Evolutionary conservation across 92 coral and sea anemone species (phyloP), one percentile per base, ranked within the genome.

Genomic region (Nematostella vectensis): DNA sequence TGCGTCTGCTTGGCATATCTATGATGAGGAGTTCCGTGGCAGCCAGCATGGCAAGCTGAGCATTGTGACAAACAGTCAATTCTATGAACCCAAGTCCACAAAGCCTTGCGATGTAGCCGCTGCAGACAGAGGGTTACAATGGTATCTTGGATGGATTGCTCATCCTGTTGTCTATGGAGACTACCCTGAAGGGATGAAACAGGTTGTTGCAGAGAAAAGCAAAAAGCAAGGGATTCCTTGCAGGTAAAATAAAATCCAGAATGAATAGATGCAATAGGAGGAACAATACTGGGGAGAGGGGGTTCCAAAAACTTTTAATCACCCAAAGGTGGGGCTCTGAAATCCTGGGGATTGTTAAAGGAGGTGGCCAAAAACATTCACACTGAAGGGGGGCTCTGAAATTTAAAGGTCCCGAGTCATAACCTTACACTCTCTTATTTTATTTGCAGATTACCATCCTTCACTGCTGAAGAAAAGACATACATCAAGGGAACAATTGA

Each of bases 1-100:
- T 63, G 89, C 89, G 9, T 72, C 59, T 31, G 97, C 89, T 11
- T 89, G 97, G 97, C 97, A 74, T 57, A 71, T 69, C 31, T 89
- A 89, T 27, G 79, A 89, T 55, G 63, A 80, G 47, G 88, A 71
- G 42, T 89, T 85, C 55, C 79, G 97, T 48, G 27, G 44, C 42
- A 37, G 38, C 26, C 97, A 89, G 62, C 23, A 67, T 16, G 97
- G 97, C n/a, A 65, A 59, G 59, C 30, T 89, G 31, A 74, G 74
- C 12, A 74, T 89, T 49, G 86, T 82, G 1, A 55, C 83, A n/a
- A 78, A 85, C 47, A 66, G 85, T 3, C 89, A 80, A 59, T 89
- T 83, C 78, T 80, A 63, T 67, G 94, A 84, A 31, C 89, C 96
- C 23, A 82, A 70, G 62, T 69, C 75, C 25, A 55, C 61, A 27